phyloP scores from a whole-genome alignment of 2,888 invertebrate species.

The Lycophotia porphyrea region DNA sequence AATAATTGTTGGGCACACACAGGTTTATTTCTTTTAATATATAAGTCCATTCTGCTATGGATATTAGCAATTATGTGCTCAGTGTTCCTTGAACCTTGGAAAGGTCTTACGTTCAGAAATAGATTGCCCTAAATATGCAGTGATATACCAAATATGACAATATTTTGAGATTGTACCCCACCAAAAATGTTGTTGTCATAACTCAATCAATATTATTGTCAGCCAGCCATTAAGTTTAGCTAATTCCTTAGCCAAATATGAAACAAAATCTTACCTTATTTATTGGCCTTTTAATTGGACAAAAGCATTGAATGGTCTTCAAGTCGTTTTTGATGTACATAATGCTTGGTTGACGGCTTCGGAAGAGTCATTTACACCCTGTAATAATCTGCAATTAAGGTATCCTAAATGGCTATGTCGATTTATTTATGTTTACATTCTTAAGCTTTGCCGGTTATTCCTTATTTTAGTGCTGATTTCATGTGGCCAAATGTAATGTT shows the following conservation, averaged over 20 bases:
- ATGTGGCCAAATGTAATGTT: neutral
- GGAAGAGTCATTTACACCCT: too few species aligned
- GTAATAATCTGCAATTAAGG: conserved; percentile 18
- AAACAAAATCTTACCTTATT: neutral
- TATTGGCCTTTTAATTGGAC: neutral
- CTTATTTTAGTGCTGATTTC: neutral
- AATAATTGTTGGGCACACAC: too few species aligned
- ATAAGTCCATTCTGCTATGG: neutral
- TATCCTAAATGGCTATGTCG: neutral
- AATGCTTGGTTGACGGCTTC: too few species aligned
- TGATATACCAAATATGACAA: neutral
- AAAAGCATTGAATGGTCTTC: neutral
- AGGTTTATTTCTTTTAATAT: too few species aligned
- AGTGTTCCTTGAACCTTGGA: conserved; percentile 39
- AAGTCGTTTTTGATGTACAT: too few species aligned
- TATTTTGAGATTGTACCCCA: neutral
- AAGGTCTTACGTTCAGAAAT: conserved; percentile 33
- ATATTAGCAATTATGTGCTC: conserved; percentile 5
- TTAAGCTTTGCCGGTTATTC: too few species aligned
- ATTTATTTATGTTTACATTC: conserved; percentile 13
- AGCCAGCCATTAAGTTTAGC: neutral
- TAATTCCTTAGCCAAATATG: neutral
- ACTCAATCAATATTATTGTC: too few species aligned
- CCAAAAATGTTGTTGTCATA: neutral
- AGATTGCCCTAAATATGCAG: neutral